Percentiles rank a stretch among this genome's conserved stretches.
phyloP scores from a whole-genome alignment of 2,113 vertebrate species.

The Misgurnus mizolepis region DNA sequence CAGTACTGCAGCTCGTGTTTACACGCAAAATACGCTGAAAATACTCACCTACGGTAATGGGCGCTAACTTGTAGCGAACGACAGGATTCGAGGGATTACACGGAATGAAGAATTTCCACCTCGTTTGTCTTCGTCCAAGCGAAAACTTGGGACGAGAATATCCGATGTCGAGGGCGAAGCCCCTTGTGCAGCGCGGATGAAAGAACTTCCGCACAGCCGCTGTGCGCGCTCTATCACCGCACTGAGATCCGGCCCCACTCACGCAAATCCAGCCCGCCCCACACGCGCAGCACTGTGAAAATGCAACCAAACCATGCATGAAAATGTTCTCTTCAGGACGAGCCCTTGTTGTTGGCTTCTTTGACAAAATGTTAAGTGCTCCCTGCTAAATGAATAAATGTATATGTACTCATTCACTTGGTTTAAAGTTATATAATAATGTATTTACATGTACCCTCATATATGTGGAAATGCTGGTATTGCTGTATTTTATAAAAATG shows the following conservation, averaged over 20 bases:
- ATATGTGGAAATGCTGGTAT: too few species aligned
- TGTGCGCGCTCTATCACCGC: constrained; percentile 61
- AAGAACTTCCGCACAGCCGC: constrained; percentile 77
- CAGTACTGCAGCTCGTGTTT: constrained; percentile 52
- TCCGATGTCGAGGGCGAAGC: constrained; percentile 57
- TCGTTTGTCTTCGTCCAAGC: constrained; percentile 45
- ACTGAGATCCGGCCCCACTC: constrained; percentile 66
- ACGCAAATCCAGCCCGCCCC: constrained; percentile 60
- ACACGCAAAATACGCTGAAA: constrained; percentile 44
- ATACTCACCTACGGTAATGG: constrained; percentile 54
- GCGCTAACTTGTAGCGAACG: constrained; percentile 36
- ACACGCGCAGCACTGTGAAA: constrained; percentile 48
- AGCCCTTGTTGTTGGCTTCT: background rate
- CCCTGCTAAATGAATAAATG: too few species aligned
- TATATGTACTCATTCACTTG: too few species aligned
- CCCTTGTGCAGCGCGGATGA: constrained; percentile 66
- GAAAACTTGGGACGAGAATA: constrained; percentile 59
- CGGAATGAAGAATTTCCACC: constrained; percentile 49
- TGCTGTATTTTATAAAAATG: too few species aligned
- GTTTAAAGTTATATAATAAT: too few species aligned
- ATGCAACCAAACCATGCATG: constrained; percentile 52
- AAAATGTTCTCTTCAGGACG: constrained; percentile 39
- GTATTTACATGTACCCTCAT: too few species aligned
- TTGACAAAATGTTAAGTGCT: too few species aligned
- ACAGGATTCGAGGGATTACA: constrained; percentile 25